Evolutionary conservation across 2,797 vertebrate species (phyloP).

Genomic region (Crossoptilon crossoptilon): DNA sequence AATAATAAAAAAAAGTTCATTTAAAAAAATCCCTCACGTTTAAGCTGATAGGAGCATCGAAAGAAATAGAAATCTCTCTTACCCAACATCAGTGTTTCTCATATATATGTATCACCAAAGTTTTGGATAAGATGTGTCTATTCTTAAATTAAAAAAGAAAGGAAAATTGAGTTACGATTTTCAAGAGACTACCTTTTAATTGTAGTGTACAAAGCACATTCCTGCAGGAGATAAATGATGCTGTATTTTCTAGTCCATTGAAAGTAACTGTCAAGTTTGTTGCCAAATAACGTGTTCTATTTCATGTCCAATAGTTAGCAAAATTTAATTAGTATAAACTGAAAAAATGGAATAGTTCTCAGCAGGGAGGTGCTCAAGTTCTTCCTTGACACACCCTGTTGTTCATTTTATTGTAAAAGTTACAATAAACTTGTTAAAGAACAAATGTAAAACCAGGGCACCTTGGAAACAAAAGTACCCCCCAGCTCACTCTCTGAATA

Average conservation of each 20-base stretch:
- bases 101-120: not conserved
- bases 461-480: not conserved
- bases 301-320: slow-evolving; percentile 40
- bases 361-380: not conserved
- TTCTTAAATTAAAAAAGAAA: not conserved
- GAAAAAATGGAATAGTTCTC: slow-evolving; percentile 20
- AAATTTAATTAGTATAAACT: slow-evolving; percentile 50
- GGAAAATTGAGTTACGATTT: not conserved
- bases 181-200: not conserved
- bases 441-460: not conserved
- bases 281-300: slow-evolving; percentile 35
- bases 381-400: slow-evolving; percentile 18
- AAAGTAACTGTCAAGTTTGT: slow-evolving; percentile 13
- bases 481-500: not conserved
- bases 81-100: not conserved
- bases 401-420: not conserved
- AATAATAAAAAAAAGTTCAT: not conserved
- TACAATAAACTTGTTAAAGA: not conserved
- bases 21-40: not conserved
- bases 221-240: not conserved
- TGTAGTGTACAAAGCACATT: not conserved
- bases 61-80: not conserved
- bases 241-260: not conserved
- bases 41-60: not conserved
- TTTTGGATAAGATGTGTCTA: not conserved